A percentile compares a stretch with the other conserved stretches of the same genome.
Conservation (phyloP, 2,113 vertebrate species). For the Vulpes vulpes region DNA sequence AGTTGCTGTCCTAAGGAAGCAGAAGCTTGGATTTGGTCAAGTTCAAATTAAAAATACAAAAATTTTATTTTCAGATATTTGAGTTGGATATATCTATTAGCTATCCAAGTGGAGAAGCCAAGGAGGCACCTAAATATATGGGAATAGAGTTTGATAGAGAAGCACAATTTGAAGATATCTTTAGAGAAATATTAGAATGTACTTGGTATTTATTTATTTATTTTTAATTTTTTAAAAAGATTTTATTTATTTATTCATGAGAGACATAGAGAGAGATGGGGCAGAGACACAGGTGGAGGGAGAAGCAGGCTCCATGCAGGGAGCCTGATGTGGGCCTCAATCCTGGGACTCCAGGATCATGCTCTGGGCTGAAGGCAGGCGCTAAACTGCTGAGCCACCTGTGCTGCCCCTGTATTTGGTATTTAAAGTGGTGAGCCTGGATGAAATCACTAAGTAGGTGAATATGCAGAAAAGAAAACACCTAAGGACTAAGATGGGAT, state of each 20-base stretch:
- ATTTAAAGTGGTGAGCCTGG: background rate
- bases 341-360: too few relatives aligned
- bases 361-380: too few relatives aligned
- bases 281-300: too few relatives aligned
- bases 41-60: background rate
- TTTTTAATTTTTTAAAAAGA: too few relatives aligned
- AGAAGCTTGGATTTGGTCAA: background rate
- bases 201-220: background rate
- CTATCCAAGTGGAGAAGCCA: background rate
- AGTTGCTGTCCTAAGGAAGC: background rate
- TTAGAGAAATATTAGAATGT: background rate
- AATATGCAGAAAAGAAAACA: slow-evolving; percentile 22
- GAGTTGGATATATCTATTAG: background rate
- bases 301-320: too few relatives aligned
- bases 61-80: background rate
- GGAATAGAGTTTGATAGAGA: background rate
- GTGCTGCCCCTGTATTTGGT: background rate
- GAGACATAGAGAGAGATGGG: too few relatives aligned
- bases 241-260: too few relatives aligned
- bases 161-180: background rate
- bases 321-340: too few relatives aligned
- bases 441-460: background rate
- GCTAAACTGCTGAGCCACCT: too few relatives aligned
- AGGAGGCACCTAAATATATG: background rate
- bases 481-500: background rate